Evolutionary conservation across 2,113 vertebrate genomes (phyloP), one percentile per base, ranked within the genome.

Genomic region (Neolamprologus sp.): DNA sequence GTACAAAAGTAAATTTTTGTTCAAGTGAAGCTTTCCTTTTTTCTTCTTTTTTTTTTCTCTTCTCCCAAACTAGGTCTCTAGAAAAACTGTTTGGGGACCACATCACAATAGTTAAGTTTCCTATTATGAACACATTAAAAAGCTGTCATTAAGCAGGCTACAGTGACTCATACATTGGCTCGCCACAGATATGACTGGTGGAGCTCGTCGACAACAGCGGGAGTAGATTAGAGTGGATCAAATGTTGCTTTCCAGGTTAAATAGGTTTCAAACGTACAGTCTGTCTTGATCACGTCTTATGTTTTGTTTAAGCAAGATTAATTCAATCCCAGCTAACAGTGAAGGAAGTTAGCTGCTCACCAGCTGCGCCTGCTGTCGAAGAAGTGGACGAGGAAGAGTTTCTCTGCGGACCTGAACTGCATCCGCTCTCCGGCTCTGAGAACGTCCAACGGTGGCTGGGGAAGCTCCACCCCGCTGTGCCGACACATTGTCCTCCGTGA

Each of bases 351-450:
- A 23, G 26, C 12, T 3, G 85, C 98, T 96, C 96, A 99, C 99
- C 99, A 99, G 96, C 97, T 99, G 94, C 97, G 97, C 95, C 97
- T 99, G 95, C 97, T 99, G 97, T 98, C 98, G 93, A 98, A 99
- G 95, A 98, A 99, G 88, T 97, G 97, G 93, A 98, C 98, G 86
- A 99, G 97, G 95, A 98, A 99, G 73, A 98, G 97, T 95, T 97
- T 98, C 97, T 99, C 99, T 0, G 97, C 98, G 57, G 98, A 98
- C 97, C 97, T 98, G 97, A 96, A 98, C 97, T 98, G 98, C 98
- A 98, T 99, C 97, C 97, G 98, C 95, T 98, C 99, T 93, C 98
- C 99, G 42, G 96, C 96, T 96, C 96, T 97, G 94, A 98, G 96
- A 73, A 98, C 98, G 91, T 97, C 98, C 96, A 93, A 96, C 14